Base-by-base conservation (phyloP, 2,797 vertebrate species). In the Rachycentron canadum region DNA sequence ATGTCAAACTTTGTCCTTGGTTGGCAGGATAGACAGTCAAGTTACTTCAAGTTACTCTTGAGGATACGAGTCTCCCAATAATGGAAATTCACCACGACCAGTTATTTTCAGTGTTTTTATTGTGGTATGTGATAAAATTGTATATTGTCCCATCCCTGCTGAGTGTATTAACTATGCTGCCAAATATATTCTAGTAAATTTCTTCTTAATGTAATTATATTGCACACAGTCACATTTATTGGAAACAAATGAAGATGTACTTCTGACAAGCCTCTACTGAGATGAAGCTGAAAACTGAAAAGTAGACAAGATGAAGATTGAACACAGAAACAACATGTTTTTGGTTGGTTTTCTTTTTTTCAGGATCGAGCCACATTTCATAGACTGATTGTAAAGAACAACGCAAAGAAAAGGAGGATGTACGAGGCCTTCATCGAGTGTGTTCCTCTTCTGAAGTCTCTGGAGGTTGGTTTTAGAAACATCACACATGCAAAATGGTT, bases 351-450 rank as follows among this genome's bases (percentile, higher is more conserved):
- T 30, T 58, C 13, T 52, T 93, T 28, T 93, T 25, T 92, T 28
- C 77, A 99, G 98, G 98, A 99, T 91, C 95, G 97, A 79, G 94
- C 96, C 77, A 99, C 97, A 0, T 99, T 98, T 92, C 97, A 97
- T 93, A 95, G 97, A 86, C 96, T 99, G 87, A 98, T 98, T 73
- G 88, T 99, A 88, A 98, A 95, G 91, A 99, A 98, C 87, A 99
- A 99, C 1, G 97, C 97, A 7, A 98, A 96, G 93, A 99, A 98
- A 93, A 97, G 97, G 92, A 97, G 90, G 92, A 96, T 92, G 0
- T 98, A 96, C 28, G 97, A 99, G 92, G 91, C 95, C 89, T 99
- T 99, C 91, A 96, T 99, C 40, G 98, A 99, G 86, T 96, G 96
- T 55, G 96, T 98, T 59, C 96, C 97, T 32, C 94, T 98, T 57